These are phyloP conservation scores for Cerastis leucographa DNA, from an alignment of 2,888 invertebrate genomes.

Conservation along the genomic window DNA sequence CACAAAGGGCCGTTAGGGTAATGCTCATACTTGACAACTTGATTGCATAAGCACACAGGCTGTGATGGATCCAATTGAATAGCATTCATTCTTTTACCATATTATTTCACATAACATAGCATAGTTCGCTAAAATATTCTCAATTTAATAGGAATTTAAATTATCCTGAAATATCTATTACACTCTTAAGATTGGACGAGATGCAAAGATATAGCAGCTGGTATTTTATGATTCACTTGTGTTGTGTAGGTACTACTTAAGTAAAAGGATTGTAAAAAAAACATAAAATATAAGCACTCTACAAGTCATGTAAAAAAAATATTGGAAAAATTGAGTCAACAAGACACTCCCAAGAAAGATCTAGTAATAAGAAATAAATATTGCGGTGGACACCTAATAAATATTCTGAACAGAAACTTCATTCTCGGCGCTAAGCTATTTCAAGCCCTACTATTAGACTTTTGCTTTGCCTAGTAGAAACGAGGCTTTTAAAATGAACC, in stretches of 20 bases:
- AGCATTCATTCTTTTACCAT: slow-evolving; percentile 23
- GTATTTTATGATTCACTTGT: neutral
- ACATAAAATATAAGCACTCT: neutral
- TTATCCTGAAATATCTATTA: neutral
- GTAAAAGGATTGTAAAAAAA: neutral
- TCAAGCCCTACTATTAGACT: slow-evolving; percentile 45
- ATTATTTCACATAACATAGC: slow-evolving; percentile 21
- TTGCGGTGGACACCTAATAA: slow-evolving; percentile 34
- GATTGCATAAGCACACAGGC: slow-evolving; percentile 50
- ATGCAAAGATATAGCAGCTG: neutral
- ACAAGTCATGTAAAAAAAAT: neutral
- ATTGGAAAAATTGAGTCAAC: neutral
- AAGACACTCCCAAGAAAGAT: neutral
- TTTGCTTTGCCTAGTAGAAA: slow-evolving; percentile 48
- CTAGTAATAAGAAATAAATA: slow-evolving; percentile 21
- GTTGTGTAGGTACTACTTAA: neutral
- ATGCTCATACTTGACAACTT: slow-evolving; percentile 54
- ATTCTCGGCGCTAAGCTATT: slow-evolving; percentile 39
- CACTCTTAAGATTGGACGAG: neutral
- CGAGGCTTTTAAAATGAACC: slow-evolving; percentile 57
- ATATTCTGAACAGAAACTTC: slow-evolving; percentile 52
- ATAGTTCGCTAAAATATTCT: neutral
- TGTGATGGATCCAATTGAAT: slow-evolving; percentile 45
- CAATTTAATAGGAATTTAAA: slow-evolving; percentile 2
- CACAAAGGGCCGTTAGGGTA: slow-evolving; percentile 58